Evolutionary conservation across 2,113 vertebrate species (phyloP), one percentile per base, ranked within the genome.

Genomic region (Cochlearius cochlearius): DNA sequence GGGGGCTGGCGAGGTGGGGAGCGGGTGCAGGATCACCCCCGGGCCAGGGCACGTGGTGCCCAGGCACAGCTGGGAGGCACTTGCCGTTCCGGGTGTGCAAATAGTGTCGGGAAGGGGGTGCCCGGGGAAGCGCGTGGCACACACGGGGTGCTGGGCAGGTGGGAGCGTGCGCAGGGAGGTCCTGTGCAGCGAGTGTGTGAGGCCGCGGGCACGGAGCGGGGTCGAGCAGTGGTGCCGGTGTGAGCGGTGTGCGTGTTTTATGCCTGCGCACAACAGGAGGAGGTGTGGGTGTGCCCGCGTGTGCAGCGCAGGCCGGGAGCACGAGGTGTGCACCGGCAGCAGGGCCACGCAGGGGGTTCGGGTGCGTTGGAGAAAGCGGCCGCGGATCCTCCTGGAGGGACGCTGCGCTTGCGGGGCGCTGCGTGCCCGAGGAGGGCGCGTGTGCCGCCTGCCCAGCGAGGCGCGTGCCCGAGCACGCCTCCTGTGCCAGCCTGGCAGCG

Each of bases 371-470:
- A 18, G 88, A 19, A 50, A 30, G 88, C 52, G 1, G 10, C 18
- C 2, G 12, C 22, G 20, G n/a, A 5, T 29, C 21, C 0, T 0
- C 4, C 23, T 9, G 71, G 30, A 55, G 76, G 18, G 56, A 10
- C 9, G 6, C 12, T 5, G 52, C 2, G 9, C 52, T 23, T 16
- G 36, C 2, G 12, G 52, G 26, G 19, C 1, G 1, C 25, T 47
- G 67, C 0, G 1, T 36, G 69, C 50, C 17, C 5, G 7, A 19
- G 73, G 58, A 53, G 36, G 21, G 15, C 4, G 56, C 5, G 4
- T 26, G 72, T 69, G 60, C 56, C 12, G 7, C 4, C 18, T 10
- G 39, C 34, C 38, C 38, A 10, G 55, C 4, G 18, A 36, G 62
- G 12, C 7, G 32, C 5, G 15, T 30, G 66, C 60, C 75, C 4